These are phyloP conservation scores for Etheostoma spectabile DNA, from an alignment of 2,113 vertebrate genomes.

Conservation along the genomic window DNA sequence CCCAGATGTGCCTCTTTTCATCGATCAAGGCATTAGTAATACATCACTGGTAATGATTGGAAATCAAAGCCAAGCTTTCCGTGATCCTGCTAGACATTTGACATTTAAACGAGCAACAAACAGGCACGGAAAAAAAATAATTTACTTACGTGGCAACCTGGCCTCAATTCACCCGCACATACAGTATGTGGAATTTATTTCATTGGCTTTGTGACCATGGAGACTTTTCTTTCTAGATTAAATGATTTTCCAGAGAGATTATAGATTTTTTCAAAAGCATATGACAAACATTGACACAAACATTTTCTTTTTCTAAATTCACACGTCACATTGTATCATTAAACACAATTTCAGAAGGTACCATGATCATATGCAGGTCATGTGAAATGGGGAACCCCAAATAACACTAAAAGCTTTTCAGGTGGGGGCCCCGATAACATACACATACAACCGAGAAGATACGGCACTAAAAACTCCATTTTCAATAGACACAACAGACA, in stretches of 20 bases:
- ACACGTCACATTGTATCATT: too few species aligned
- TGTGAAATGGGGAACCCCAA: too few species aligned
- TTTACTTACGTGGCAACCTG: constrained; percentile 28
- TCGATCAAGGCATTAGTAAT: constrained; percentile 50
- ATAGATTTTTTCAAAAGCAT: neutral
- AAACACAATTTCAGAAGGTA: too few species aligned
- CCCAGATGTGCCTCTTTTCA: constrained; percentile 16
- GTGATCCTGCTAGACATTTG: constrained; percentile 42
- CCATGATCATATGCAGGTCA: too few species aligned
- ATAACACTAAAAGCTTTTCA: too few species aligned
- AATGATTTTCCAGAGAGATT: constrained; percentile 16
- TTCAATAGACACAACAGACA: too few species aligned
- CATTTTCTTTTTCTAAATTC: too few species aligned
- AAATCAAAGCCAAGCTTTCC: constrained; percentile 50
- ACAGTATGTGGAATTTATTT: neutral
- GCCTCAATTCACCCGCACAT: constrained; percentile 3
- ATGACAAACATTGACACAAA: neutral
- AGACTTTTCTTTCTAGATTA: neutral
- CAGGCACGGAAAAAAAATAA: constrained; percentile 26
- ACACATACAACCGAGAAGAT: too few species aligned
- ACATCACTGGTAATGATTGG: constrained; percentile 41
- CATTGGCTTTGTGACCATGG: constrained; percentile 4
- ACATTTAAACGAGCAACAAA: constrained; percentile 52
- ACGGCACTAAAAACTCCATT: too few species aligned
- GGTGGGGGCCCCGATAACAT: too few species aligned